Percentiles rank a stretch among this genome's conserved stretches.
phyloP scores from a whole-genome alignment of 2,888 invertebrate genomes.

The Andrena hattorfiana region DNA sequence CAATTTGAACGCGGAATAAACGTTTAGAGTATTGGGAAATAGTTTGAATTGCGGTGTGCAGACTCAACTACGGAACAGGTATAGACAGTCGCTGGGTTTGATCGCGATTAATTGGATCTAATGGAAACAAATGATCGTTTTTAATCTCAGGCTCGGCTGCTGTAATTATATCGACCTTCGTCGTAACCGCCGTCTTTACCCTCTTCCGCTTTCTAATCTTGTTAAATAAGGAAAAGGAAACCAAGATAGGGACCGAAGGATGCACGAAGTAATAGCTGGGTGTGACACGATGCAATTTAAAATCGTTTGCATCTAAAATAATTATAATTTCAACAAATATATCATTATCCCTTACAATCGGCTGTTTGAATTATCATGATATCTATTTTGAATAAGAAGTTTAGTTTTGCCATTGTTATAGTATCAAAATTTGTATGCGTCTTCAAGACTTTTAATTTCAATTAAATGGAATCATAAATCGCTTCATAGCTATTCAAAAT shows the following conservation, averaged over 20 bases:
- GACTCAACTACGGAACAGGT: slow-evolving; percentile 9
- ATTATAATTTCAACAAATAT: too few relatives aligned
- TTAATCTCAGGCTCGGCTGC: slow-evolving; percentile 44
- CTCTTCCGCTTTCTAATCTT: slow-evolving; percentile 43
- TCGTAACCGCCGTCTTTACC: slow-evolving; percentile 23
- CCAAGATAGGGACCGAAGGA: slow-evolving; percentile 18
- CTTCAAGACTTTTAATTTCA: too few relatives aligned
- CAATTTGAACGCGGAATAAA: background rate
- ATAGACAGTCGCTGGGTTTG: slow-evolving; percentile 16
- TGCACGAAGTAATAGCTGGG: slow-evolving; percentile 20
- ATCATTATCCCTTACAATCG: too few relatives aligned
- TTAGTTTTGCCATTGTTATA: too few relatives aligned
- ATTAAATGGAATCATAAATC: too few relatives aligned
- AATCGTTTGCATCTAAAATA: background rate
- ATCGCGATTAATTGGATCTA: slow-evolving; percentile 39
- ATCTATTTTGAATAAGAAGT: too few relatives aligned
- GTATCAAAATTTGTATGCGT: too few relatives aligned
- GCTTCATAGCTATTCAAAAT: too few relatives aligned
- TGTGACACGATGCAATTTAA: background rate
- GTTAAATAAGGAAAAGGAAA: slow-evolving; percentile 49
- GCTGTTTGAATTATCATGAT: too few relatives aligned
- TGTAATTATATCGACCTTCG: slow-evolving; percentile 52
- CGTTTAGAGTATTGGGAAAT: background rate
- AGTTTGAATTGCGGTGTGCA: background rate
- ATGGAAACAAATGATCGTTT: slow-evolving; percentile 60